These are phyloP conservation scores for Recurvirostra avosetta DNA, from an alignment of 2,113 vertebrate species.

Conservation along the genomic window DNA sequence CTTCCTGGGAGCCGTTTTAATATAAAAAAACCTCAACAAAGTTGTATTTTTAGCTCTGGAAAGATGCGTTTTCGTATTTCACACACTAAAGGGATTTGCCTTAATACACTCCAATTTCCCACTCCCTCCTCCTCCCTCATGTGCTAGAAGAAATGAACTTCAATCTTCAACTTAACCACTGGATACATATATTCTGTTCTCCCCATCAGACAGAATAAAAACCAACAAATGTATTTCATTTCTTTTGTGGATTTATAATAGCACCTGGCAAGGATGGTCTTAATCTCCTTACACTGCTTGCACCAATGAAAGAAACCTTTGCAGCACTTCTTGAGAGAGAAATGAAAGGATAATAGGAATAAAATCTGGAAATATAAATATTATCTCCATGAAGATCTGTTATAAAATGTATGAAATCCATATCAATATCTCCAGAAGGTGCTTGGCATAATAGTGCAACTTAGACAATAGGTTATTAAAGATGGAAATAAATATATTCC, in stretches of 20 bases:
- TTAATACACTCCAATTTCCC: conserved; percentile 39
- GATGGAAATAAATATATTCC: not conserved
- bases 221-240: conserved; percentile 46
- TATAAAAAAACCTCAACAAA: conserved; percentile 14
- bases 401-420: conserved; percentile 14
- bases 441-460: not conserved
- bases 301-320: conserved; percentile 2
- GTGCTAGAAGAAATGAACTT: conserved; percentile 33
- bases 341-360: conserved; percentile 7
- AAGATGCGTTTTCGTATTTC: not conserved
- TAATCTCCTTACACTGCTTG: conserved; percentile 36
- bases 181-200: conserved; percentile 7
- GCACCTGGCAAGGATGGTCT: conserved; percentile 41
- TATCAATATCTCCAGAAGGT: not conserved
- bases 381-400: not conserved
- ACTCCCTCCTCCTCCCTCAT: not conserved
- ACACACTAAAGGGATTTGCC: conserved; percentile 53
- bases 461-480: conserved; percentile 19
- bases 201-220: conserved; percentile 34
- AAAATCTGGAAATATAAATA: conserved; percentile 10
- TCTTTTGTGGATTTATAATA: conserved; percentile 47
- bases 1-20: conserved; percentile 54
- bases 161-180: conserved; percentile 23
- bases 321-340: not conserved
- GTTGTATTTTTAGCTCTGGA: conserved; percentile 48